Base-by-base conservation (phyloP, 2,113 vertebrate species). In the Scartelaos histophorus region DNA sequence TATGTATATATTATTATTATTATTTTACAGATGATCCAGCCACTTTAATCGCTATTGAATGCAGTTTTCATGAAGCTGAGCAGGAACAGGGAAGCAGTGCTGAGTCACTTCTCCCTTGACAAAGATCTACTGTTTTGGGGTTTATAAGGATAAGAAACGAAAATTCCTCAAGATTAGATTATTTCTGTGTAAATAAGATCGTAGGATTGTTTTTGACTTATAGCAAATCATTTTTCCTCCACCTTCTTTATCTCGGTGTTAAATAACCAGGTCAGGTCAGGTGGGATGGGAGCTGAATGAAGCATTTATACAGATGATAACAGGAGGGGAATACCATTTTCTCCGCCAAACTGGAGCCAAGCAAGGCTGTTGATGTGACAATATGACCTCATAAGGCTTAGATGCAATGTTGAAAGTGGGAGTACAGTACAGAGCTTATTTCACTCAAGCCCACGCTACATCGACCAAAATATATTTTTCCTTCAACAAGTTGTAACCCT, bases 21-120 rank as follows among this genome's bases (percentile, higher is more conserved):
- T n/a, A n/a, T 60, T 73, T 22, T 75, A 60, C 57, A 84, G 82
- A 83, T 47, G 89, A 88, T 0, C 74, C 79, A 1, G 67, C 24
- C 25, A 85, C 90, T n/a, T 80, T 88, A 57, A 78, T 88, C 0
- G 81, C 70, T 7, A 90, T 95, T 1, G 96, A 96, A 13, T 96
- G 94, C 57, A 97, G 94, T 60, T 97, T 93, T 75, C 93, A 84
- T 1, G 96, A 94, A 64, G 95, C 97, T 0, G 92, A 97, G 71
- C 95, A 98, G 68, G 97, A 98, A 61, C 92, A 96, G 35, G 92
- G 92, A 16, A 90, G 94, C 92, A 79, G 94, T 85, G 76, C 64
- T 1, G 91, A 92, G 70, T 90, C 90, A 0, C 86, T 92, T 51
- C 69, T 92, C 16, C 76, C 69, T n/a, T 94, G 81, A 94, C 35